phyloP scores from a whole-genome alignment of 2,797 vertebrate species.

The Lagodon rhomboides region DNA sequence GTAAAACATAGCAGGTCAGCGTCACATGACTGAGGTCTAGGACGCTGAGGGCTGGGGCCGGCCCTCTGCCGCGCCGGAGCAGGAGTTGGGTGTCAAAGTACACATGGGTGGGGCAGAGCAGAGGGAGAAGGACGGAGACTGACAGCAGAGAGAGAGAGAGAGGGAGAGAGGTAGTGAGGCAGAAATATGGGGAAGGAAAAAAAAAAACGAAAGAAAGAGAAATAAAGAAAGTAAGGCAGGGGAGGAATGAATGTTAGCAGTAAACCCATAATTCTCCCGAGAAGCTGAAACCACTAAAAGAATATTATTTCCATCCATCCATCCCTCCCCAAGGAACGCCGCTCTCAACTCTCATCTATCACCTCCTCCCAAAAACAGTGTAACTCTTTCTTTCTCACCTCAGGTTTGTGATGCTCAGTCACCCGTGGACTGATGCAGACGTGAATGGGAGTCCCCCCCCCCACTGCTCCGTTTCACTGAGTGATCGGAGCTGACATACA shows the following conservation, averaged over 20 bases:
- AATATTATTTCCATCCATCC: conserved; percentile 65
- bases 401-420: conserved; percentile 60
- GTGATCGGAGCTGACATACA: conserved; percentile 78
- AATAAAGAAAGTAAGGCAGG: conserved; percentile 36
- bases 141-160: conserved; percentile 43
- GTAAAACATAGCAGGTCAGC: conserved; percentile 82
- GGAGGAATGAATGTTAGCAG: conserved; percentile 41
- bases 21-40: conserved; percentile 80
- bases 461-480: conserved; percentile 49
- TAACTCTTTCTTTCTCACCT: conserved; percentile 53
- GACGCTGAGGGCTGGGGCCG: conserved; percentile 55
- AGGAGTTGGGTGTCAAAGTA: conserved; percentile 74
- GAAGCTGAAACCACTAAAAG: conserved; percentile 57
- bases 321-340: conserved; percentile 49
- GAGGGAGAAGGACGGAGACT: conserved; percentile 35
- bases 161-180: conserved; percentile 20
- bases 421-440: conserved; percentile 50
- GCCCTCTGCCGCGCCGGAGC: conserved; percentile 40
- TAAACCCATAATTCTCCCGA: conserved; percentile 50
- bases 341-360: conserved; percentile 55
- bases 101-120: conserved; percentile 69
- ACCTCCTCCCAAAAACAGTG: conserved; percentile 57
- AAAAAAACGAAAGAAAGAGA: conserved; percentile 10
- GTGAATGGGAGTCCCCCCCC: conserved; percentile 37
- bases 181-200: conserved; percentile 30